A percentile compares a stretch with the other conserved stretches of the same genome.
phyloP scores from a whole-genome alignment of 2,797 vertebrate genomes.

The Tauraco hartlaubi region DNA sequence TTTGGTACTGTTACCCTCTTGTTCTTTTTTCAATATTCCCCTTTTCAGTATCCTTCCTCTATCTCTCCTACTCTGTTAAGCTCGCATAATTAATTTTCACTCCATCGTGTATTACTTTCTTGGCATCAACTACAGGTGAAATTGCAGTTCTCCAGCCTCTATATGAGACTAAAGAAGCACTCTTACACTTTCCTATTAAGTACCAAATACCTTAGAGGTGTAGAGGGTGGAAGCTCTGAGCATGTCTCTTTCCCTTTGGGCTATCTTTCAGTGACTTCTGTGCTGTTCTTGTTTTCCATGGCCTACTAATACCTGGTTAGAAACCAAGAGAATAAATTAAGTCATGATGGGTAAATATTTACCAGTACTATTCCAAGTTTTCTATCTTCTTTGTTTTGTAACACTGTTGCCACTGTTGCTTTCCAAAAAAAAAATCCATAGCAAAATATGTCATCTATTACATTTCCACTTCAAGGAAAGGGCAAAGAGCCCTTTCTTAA shows the following conservation, averaged over 20 bases:
- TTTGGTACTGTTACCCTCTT: not conserved
- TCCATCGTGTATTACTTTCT: not conserved
- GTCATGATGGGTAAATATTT: not conserved
- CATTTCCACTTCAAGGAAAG: slow-evolving; percentile 24
- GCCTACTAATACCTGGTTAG: not conserved
- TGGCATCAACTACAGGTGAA: not conserved
- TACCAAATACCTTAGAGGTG: not conserved
- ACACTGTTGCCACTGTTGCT: not conserved
- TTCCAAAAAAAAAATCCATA: not conserved
- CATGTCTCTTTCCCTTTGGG: not conserved
- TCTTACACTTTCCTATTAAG: not conserved
- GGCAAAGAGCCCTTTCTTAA: not conserved
- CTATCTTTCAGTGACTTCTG: not conserved
- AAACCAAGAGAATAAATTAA: not conserved
- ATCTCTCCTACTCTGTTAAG: not conserved
- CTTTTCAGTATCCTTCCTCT: not conserved
- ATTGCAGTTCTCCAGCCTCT: not conserved
- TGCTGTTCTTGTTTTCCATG: not conserved
- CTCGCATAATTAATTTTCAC: not conserved
- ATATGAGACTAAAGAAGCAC: not conserved
- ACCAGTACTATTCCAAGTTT: not conserved
- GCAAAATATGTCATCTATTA: not conserved
- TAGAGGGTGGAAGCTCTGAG: not conserved
- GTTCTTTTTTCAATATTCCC: not conserved
- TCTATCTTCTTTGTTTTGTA: not conserved